A percentile compares a stretch with the other conserved stretches of the same genome.
phyloP scores from a whole-genome alignment of 2,888 invertebrate species.

The Gortyna flavago region DNA sequence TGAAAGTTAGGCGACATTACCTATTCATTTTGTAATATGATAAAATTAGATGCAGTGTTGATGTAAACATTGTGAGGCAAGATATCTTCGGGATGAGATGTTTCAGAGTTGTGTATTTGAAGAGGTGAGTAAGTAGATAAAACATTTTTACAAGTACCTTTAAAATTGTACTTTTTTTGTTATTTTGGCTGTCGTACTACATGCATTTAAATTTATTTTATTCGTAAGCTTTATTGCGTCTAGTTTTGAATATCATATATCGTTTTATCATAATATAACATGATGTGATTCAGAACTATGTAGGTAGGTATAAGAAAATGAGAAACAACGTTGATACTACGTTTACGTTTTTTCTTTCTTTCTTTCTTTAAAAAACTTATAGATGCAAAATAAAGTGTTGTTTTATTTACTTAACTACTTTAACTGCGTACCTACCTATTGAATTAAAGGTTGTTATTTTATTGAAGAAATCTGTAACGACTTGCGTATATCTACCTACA shows the following conservation, averaged over 20 bases:
- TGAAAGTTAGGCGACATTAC: constrained; percentile 67
- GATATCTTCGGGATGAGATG: constrained; percentile 2
- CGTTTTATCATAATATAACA: not conserved
- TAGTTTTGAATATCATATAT: not conserved
- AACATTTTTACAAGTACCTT: constrained; percentile 1
- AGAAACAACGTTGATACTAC: no score
- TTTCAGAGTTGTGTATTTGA: not conserved
- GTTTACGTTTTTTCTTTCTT: no score
- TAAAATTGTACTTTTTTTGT: not conserved
- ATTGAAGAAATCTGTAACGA: not conserved
- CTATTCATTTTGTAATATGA: constrained; percentile 62
- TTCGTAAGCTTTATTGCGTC: not conserved
- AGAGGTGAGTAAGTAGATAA: not conserved
- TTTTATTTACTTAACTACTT: not conserved
- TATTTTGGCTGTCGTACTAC: not conserved
- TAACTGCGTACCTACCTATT: not conserved
- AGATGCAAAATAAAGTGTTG: not conserved
- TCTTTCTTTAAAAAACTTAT: no score
- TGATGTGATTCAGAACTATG: not conserved
- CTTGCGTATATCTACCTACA: not conserved
- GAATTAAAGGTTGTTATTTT: not conserved
- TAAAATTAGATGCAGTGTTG: constrained; percentile 68
- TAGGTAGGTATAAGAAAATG: no score
- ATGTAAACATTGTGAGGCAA: constrained; percentile 43
- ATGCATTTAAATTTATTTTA: not conserved